Base-by-base conservation (phyloP, 2,113 vertebrate species). In the Xenopus laevis region DNA sequence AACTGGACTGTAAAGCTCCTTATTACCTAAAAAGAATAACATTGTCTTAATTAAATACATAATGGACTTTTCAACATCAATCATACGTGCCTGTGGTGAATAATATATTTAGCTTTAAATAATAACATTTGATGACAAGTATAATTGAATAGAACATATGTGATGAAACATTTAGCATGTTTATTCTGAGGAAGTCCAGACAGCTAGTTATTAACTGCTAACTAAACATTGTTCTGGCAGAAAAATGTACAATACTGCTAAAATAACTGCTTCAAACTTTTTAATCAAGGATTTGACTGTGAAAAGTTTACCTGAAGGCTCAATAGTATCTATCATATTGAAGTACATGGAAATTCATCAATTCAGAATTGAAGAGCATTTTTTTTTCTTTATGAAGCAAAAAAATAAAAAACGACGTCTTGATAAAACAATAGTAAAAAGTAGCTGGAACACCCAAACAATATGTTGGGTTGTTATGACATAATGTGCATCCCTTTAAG, bases 121-220 rank as follows among this genome's bases (percentile, higher is more conserved):
- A 87, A 90, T 87, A 85, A 84, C 83, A 81, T 84, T 83, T 86
- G 89, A 90, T 85, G 90, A 92, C 89, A 92, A 90, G 86, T 1
- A 4, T 87, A 89, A 89, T 90, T 91, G 91, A 91, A 91, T 89
- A 89, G 87, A 90, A 86, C 86, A 88, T 71, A 78, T 86, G 88
- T 88, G 88, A 89, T 89, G 86, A 91, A 91, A 89, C 82, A 71
- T 65, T 86, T 81, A 84, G 85, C 60, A 80, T 89, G 86, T 89
- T 89, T 90, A 88, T 70, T 70, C 80, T 83, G 86, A 89, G 83
- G 80, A 83, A 85, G 82, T 83, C 84, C 86, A 89, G 86, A 86
- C 82, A 89, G 85, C 79, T 87, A 83, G 89, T 87, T 89, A 91
- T 91, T 90, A 91, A 87, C 85, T 88, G 83, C 87, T 88, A 87